Evolutionary conservation across 2,888 invertebrate genomes (phyloP).

Genomic region (Ophion slaviceki): DNA sequence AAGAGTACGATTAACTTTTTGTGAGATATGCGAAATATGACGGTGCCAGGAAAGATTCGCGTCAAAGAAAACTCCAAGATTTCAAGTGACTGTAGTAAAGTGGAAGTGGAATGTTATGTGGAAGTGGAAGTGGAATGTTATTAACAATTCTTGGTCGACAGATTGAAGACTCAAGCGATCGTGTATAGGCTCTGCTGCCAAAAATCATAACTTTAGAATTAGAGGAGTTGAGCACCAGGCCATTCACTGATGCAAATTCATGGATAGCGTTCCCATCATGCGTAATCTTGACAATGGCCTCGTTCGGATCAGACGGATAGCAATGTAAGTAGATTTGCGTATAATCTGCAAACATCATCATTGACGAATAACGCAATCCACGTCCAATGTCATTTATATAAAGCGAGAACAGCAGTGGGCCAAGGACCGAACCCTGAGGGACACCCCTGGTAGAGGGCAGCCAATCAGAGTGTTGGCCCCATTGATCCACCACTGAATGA

Average conservation of each 20-base stretch:
- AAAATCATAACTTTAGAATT: not conserved
- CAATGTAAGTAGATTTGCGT: not conserved
- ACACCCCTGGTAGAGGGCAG: not conserved
- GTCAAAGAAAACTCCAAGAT: not conserved
- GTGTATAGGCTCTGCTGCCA: not conserved
- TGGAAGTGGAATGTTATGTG: not conserved
- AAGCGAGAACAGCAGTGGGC: not conserved
- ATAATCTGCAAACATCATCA: conserved; percentile 15
- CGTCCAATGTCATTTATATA: conserved; percentile 12
- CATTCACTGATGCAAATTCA: not conserved
- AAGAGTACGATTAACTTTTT: not conserved
- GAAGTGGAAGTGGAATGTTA: not conserved
- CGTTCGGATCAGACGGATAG: not conserved
- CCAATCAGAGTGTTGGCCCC: not conserved
- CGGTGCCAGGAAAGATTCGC: not conserved
- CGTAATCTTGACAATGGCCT: not conserved
- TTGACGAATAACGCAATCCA: not conserved
- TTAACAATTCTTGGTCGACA: not conserved
- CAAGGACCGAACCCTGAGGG: conserved; percentile 11
- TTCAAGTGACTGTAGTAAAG: not conserved
- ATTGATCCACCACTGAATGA: not conserved
- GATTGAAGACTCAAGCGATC: not conserved
- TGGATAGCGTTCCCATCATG: not conserved
- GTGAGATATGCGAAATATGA: not conserved
- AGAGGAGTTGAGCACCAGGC: not conserved